Evolutionary conservation across 2,888 invertebrate species (phyloP).

Genomic region (Dastarcus helophoroides): DNA sequence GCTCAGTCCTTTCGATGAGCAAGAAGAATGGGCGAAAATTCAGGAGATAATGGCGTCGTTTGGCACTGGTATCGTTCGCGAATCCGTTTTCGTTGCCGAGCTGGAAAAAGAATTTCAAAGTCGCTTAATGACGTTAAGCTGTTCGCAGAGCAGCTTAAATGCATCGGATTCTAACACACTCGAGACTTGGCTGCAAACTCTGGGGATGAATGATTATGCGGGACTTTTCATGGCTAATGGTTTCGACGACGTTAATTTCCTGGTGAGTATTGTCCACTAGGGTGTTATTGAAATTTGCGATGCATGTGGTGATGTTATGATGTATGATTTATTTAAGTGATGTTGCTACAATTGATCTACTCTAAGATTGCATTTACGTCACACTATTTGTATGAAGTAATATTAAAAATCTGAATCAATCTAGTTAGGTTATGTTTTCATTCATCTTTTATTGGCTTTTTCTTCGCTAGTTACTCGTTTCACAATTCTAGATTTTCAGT

Average conservation of each 20-base stretch:
- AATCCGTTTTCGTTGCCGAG: conserved; percentile 67
- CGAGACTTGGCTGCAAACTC: conserved; percentile 66
- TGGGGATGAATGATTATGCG: conserved; percentile 74
- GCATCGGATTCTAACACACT: conserved; percentile 50
- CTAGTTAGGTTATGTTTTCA: no score
- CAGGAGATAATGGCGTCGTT: conserved; percentile 93
- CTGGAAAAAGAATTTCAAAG: conserved; percentile 69
- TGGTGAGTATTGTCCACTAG: no score
- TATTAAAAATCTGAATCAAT: no score
- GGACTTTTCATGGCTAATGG: conserved; percentile 76
- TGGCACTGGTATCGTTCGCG: conserved; percentile 69
- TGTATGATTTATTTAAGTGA: no score
- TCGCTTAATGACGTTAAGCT: conserved; percentile 55
- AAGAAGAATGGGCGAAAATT: conserved; percentile 94
- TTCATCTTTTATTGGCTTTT: no score
- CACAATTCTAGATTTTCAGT: no score
- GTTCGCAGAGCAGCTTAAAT: conserved; percentile 42
- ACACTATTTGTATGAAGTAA: no score
- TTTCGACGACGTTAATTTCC: conserved; percentile 82
- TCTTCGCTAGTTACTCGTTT: no score
- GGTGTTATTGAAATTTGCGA: no score
- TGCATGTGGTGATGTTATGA: no score
- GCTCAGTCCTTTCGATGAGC: conserved; percentile 83
- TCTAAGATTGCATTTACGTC: no score
- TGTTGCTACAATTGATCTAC: no score